These are phyloP conservation scores for Drosophila phalerata DNA, from an alignment of 2,888 invertebrate species.

Conservation along the genomic window DNA sequence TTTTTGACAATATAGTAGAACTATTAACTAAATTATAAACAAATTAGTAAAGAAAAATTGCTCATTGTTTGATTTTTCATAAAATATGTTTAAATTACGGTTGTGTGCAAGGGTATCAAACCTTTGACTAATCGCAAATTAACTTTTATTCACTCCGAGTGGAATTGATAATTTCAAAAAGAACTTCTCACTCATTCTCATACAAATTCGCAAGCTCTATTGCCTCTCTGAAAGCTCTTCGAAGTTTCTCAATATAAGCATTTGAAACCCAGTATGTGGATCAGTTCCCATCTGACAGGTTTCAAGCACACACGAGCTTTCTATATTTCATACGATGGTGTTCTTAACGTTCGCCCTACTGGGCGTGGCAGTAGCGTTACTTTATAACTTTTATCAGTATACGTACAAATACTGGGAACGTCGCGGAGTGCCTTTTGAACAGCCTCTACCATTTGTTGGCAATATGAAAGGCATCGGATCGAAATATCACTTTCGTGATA, in stretches of 20 bases:
- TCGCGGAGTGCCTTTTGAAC: slow-evolving; percentile 62
- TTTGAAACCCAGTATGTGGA: rapidly evolving
- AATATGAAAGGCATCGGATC: slow-evolving; percentile 72
- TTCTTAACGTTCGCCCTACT: slow-evolving; percentile 50
- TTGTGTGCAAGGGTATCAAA: too few species aligned
- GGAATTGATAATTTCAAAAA: background rate
- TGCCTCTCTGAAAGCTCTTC: slow-evolving; percentile 19
- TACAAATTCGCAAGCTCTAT: background rate
- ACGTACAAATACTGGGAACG: slow-evolving; percentile 70
- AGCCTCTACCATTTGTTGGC: slow-evolving; percentile 63
- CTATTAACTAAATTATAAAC: too few species aligned
- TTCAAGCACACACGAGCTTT: background rate
- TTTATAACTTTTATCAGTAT: slow-evolving; percentile 35
- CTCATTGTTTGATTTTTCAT: too few species aligned
- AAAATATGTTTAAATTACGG: too few species aligned
- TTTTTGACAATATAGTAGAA: too few species aligned
- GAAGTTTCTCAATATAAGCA: background rate
- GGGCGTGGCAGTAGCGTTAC: slow-evolving; percentile 39
- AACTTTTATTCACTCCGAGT: background rate
- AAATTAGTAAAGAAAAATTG: too few species aligned
- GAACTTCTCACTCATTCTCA: background rate
- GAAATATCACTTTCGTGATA: slow-evolving; percentile 62
- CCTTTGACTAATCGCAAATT: background rate
- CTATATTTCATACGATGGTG: slow-evolving; percentile 22
- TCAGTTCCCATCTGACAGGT: slow-evolving; percentile 1